Evolutionary conservation across 2,888 invertebrate species (phyloP).

Genomic region (Heteromyza rotundicornis): DNA sequence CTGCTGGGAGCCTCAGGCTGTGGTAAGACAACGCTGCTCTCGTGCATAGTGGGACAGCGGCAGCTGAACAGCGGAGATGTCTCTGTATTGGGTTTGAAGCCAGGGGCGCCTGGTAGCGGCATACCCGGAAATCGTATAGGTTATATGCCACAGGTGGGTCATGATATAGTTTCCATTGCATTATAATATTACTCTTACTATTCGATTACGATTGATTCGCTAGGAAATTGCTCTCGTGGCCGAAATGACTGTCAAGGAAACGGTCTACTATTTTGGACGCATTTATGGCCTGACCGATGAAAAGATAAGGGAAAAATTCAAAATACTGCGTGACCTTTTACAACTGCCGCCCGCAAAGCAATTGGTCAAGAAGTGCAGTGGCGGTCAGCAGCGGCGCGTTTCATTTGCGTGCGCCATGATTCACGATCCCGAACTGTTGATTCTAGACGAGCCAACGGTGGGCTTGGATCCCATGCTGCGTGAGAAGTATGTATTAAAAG

Average conservation of each 20-base stretch:
- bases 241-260: constrained; percentile 83
- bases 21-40: constrained; percentile 86
- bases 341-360: constrained; percentile 76
- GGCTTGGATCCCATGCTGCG: constrained; percentile 89
- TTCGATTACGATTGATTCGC: constrained; percentile 4
- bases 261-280: constrained; percentile 85
- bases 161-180: no score
- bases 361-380: constrained; percentile 76
- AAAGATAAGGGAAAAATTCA: constrained; percentile 71
- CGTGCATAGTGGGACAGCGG: constrained; percentile 82
- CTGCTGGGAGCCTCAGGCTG: constrained; percentile 89
- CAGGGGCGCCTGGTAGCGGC: constrained; percentile 71
- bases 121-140: constrained; percentile 78
- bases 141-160: constrained; percentile 82
- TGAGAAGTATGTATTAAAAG: constrained; percentile 68
- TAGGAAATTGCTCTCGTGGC: constrained; percentile 80
- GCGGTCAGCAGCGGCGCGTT: constrained; percentile 88
- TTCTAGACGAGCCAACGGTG: constrained; percentile 93
- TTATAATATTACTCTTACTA: no score
- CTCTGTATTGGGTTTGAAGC: constrained; percentile 76
- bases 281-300: constrained; percentile 78
- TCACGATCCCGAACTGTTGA: constrained; percentile 86
- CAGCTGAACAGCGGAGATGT: constrained; percentile 76
- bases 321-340: constrained; percentile 73
- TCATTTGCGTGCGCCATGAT: constrained; percentile 88